phyloP scores from a whole-genome alignment of 2,797 vertebrate genomes.

The Sarcoramphus papa region DNA sequence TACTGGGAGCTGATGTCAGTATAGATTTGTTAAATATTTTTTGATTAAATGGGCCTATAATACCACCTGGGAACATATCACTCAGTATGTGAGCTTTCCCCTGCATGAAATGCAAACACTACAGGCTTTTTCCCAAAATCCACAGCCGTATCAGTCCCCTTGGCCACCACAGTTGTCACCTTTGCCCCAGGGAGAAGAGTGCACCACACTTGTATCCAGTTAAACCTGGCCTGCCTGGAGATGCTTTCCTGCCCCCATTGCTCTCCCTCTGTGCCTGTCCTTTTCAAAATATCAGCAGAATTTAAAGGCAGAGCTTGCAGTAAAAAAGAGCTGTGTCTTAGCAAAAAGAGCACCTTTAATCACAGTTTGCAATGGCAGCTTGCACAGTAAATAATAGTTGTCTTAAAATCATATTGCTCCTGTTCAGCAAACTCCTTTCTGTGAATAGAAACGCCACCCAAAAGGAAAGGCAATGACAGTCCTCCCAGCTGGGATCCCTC shows the following conservation, averaged over 20 bases:
- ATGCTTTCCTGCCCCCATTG: not conserved
- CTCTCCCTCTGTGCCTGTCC: not conserved
- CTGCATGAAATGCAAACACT: not conserved
- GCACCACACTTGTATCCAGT: not conserved
- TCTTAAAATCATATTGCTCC: not conserved
- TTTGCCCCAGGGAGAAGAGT: not conserved
- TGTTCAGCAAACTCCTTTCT: not conserved
- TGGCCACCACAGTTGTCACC: not conserved
- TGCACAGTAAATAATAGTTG: slow-evolving; percentile 12
- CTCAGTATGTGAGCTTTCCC: not conserved
- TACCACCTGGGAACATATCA: not conserved
- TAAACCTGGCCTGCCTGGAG: not conserved
- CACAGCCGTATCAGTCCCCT: not conserved
- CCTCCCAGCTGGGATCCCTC: not conserved
- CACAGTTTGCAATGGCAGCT: slow-evolving; percentile 22
- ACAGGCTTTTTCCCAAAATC: not conserved
- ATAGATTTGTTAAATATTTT: not conserved
- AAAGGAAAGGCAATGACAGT: not conserved
- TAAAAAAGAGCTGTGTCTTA: slow-evolving; percentile 37
- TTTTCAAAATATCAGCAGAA: slow-evolving; percentile 53
- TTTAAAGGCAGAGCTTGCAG: slow-evolving; percentile 55
- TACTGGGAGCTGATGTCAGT: not conserved
- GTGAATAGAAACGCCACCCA: not conserved
- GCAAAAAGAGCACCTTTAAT: slow-evolving; percentile 52
- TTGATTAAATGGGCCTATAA: not conserved